These are phyloP conservation scores for Syrrhaptes paradoxus DNA, from an alignment of 2,113 vertebrate species.

Conservation along the genomic window DNA sequence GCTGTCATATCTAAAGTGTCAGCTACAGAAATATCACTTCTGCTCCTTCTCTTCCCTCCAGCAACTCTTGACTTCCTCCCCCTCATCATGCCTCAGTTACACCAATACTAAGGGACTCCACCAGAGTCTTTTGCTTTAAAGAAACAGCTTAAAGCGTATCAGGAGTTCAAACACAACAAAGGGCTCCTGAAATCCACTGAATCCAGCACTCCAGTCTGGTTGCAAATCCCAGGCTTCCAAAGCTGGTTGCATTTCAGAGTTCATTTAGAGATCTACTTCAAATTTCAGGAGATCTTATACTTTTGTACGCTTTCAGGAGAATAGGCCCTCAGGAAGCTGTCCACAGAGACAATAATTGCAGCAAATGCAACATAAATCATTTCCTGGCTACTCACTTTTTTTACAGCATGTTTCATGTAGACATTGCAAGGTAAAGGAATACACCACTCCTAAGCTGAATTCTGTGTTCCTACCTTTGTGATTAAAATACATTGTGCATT, in stretches of 20 bases:
- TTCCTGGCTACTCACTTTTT: not conserved
- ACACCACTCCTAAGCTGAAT: not conserved
- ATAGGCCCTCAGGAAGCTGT: not conserved
- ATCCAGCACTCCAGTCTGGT: not conserved
- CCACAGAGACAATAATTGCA: not conserved
- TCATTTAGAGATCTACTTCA: not conserved
- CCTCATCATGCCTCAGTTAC: not conserved
- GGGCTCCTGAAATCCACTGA: not conserved
- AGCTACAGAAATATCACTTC: not conserved
- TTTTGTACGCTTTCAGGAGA: not conserved
- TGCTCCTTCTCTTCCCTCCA: not conserved
- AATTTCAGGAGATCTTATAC: not conserved
- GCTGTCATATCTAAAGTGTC: not conserved
- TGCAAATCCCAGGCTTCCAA: not conserved
- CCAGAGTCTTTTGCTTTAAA: not conserved
- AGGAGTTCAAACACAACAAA: not conserved
- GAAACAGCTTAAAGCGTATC: not conserved
- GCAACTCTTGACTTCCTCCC: not conserved
- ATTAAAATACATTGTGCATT: not conserved
- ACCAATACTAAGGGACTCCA: not conserved
- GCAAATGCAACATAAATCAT: not conserved
- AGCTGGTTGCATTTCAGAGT: accelerated
- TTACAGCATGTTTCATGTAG: not conserved
- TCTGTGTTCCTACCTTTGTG: not conserved
- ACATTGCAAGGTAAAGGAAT: not conserved